A percentile compares a stretch with the other conserved stretches of the same genome.
Evolutionary conservation across 1,140 invertebrate genomes (phyloP).

Genomic region (Leptopilina boulardi): DNA sequence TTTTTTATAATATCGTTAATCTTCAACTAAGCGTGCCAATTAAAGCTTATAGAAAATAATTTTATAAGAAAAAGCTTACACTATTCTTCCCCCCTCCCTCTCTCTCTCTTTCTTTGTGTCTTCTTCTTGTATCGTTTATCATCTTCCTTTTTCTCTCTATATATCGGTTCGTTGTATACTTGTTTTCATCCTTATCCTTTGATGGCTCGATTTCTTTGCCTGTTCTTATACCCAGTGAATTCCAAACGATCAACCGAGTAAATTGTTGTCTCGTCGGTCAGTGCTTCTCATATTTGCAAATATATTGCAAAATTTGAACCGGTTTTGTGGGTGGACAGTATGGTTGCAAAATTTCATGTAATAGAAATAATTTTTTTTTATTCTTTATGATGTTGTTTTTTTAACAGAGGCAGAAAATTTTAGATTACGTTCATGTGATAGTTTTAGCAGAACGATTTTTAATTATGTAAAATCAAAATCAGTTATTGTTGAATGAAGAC

Average conservation of each 20-base stretch:
- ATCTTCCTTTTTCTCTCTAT: background rate
- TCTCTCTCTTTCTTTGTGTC: background rate
- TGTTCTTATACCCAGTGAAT: conserved; percentile 3
- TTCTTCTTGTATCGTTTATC: background rate
- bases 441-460: too few relatives aligned
- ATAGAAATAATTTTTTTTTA: background rate
- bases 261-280: conserved; percentile 20
- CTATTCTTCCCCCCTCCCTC: background rate
- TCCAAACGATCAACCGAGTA: conserved; percentile 2
- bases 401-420: too few relatives aligned
- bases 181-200: conserved; percentile 2
- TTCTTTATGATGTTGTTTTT: background rate
- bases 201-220: background rate
- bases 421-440: too few relatives aligned
- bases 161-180: conserved; percentile 2
- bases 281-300: background rate
- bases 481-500: too few relatives aligned
- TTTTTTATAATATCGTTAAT: background rate
- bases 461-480: too few relatives aligned
- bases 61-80: background rate
- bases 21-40: background rate
- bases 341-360: background rate
- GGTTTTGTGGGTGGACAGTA: conserved; percentile 21
- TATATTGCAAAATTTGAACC: background rate
- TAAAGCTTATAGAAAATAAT: background rate